Evolutionary conservation across 1,140 invertebrate species (phyloP), one percentile per base, ranked within the genome.

Genomic region (Drosophila arizonae): DNA sequence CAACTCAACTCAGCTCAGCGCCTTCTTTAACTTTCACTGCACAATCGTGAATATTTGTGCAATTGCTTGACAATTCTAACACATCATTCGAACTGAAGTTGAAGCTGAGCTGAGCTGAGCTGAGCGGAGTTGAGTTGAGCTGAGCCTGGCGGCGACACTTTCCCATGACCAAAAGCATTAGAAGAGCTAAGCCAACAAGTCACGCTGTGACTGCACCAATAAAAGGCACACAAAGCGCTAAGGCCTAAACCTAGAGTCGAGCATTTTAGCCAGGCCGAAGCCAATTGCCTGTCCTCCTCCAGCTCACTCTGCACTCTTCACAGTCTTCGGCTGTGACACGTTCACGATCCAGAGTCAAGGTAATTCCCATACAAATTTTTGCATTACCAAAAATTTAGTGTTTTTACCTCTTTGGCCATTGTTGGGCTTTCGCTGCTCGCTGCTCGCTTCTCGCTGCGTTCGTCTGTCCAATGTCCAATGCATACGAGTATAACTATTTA

Each of bases 341-440:
- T 73, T 87, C 81, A 85, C 82, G 81, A 81, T 79, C 57, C 69
- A 45, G 55, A 85, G 84, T 87, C 82, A 88, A 87, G 82, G 82
- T 87, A 88, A 87, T 87, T 87, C 79, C 82, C 82, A 87, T 81
- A 78, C 69, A 73, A 79, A 88, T 74, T 88, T 84, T 77, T 66
- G 72, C 82, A 87, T 87, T 81, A 80, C 60, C 77, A 63, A 73
- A 77, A 85, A 80, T 54, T 72, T 13, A 39, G 65, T 76, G 65
- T 70, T 54, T 77, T 63, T 81, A 70, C 60, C 61, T 71, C 60
- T 71, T 71, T 71, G 68, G 61, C 21, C 67, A 70, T 75, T 74
- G 66, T 68, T 70, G 67, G 67, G 67, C 66, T 70, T 75, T 57
- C 21, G 60, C 55, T 56, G 45, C 52, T 60, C 56, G 39, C 55